Percentiles rank a stretch among this genome's conserved stretches.
These are phyloP conservation scores for Pontoporia blainvillei DNA, from an alignment of 2,113 vertebrate species.

Conservation along the genomic window DNA sequence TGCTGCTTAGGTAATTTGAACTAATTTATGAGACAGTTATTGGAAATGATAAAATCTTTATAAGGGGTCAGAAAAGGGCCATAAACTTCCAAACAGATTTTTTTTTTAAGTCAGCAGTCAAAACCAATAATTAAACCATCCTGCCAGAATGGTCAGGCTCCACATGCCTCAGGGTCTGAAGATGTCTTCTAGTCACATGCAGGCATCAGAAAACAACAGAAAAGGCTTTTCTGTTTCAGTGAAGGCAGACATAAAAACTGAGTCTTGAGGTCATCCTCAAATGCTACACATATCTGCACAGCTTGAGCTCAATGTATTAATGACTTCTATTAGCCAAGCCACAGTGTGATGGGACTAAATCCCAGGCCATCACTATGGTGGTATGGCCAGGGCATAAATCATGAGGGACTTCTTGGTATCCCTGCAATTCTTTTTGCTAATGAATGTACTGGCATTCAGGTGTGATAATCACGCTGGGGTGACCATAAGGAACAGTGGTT, in stretches of 20 bases:
- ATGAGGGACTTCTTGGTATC: background rate
- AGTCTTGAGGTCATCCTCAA: background rate
- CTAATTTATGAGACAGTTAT: background rate
- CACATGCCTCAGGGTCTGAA: background rate
- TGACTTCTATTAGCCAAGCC: background rate
- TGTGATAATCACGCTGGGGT: background rate
- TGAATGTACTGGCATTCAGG: background rate
- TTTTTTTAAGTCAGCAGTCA: background rate
- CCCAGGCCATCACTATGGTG: background rate
- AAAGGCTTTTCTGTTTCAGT: background rate
- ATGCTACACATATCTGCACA: background rate
- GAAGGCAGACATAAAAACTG: background rate
- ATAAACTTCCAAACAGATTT: background rate
- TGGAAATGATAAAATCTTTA: slow-evolving; percentile 8
- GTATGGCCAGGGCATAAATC: background rate
- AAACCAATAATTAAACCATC: background rate
- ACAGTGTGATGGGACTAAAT: background rate
- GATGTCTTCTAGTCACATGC: background rate
- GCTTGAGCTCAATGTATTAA: background rate
- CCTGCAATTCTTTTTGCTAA: background rate
- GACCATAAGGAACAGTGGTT: background rate
- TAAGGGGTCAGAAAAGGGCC: background rate
- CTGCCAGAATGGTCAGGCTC: background rate
- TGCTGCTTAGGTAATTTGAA: background rate
- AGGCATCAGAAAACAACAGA: background rate